phyloP scores from a whole-genome alignment of 2,113 vertebrate species.

The Paracanthobrama guichenoti region DNA sequence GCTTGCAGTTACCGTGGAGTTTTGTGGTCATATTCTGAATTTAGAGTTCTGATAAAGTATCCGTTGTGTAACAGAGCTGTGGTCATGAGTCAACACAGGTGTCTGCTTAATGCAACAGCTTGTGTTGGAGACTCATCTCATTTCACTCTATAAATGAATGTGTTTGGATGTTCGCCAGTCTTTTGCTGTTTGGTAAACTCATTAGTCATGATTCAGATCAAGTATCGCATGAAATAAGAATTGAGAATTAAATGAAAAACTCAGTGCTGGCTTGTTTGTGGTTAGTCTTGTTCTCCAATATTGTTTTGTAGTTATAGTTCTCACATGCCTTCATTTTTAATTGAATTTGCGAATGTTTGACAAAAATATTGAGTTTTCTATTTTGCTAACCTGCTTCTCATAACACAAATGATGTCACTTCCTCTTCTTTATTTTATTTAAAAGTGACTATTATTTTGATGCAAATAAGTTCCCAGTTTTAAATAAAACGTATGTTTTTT shows the following conservation, averaged over 20 bases:
- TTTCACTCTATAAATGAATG: neutral
- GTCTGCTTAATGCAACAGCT: neutral
- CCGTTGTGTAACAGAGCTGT: conserved; percentile 2
- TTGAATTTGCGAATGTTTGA: neutral
- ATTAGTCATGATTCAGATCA: conserved; percentile 2
- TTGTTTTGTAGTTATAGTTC: neutral
- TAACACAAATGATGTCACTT: too few relatives aligned
- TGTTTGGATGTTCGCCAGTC: neutral
- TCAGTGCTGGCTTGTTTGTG: neutral
- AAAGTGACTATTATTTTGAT: too few relatives aligned
- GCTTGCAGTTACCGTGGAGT: neutral
- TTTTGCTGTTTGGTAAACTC: neutral
- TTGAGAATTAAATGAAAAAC: neutral
- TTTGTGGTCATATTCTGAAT: neutral
- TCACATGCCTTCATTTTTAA: neutral
- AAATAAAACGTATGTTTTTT: neutral
- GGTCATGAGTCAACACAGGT: conserved; percentile 15
- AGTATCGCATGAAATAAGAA: neutral
- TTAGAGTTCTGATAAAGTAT: conserved; percentile 7
- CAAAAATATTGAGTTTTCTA: neutral
- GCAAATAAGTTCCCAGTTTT: neutral
- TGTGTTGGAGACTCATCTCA: neutral
- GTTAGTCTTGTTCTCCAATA: neutral
- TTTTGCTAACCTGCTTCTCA: neutral
- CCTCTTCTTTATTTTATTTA: too few relatives aligned